Evolutionary conservation across 2,888 invertebrate species (phyloP), one percentile per base, ranked within the genome.

Genomic region (Conops quadrifasciatus): DNA sequence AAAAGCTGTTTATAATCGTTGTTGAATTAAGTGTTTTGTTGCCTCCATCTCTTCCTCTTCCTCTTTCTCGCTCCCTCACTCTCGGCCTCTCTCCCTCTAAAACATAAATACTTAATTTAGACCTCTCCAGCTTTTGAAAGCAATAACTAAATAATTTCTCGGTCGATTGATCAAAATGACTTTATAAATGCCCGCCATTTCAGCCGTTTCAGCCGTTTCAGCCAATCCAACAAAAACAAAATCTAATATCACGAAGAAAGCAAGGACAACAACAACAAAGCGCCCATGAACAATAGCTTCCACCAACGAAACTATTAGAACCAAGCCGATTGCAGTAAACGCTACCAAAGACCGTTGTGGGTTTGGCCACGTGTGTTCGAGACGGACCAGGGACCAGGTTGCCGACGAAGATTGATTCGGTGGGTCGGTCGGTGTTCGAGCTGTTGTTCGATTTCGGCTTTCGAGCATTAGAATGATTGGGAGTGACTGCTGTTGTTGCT

Each of bases 1-100:
- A 73, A 75, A 77, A 77, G 75, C 75, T 73, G 69, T 76, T 76
- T 77, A 74, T 77, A 77, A 76, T 76, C 73, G 75, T 66, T 72
- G 67, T 62, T 62, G 63, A 51, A 71, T 36, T 47, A 36, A 66
- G 47, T 51, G 49, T 28, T 62, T 68, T 60, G 30, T 58, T 16
- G 24, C 67, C 58, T 26, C 28, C 36, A 68, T 62, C 62, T 58
- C 24, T 58, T 49, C 26, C 36, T 51, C 19, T 47, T 36, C 59
- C 59, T 60, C 45, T 65, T 11, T 65, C 30, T 47, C 24, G 36
- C 51, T 36, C 51, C 5, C 36, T 36, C 4, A n/a, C n/a, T 36
- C 36, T 36, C 9, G 9, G 9, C 36, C 9, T 36, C 36, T 36
- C 9, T 9, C 9, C 9, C 36, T 36, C 9, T 36, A 36, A 4